A percentile compares a stretch with the other conserved stretches of the same genome.
These are phyloP conservation scores for Dioctria rufipes DNA, from an alignment of 2,888 invertebrate genomes.

Conservation along the genomic window DNA sequence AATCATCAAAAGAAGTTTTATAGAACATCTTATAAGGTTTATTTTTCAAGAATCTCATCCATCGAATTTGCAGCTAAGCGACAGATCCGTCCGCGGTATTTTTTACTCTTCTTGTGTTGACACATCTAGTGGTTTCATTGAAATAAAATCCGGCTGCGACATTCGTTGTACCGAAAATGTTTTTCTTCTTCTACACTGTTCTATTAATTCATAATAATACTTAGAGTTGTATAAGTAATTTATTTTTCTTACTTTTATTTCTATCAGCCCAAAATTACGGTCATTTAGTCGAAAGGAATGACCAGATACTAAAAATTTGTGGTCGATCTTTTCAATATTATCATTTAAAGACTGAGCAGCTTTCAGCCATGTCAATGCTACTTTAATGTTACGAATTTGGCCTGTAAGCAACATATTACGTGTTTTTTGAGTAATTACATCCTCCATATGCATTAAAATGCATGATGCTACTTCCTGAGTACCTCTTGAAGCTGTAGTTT, in stretches of 20 bases:
- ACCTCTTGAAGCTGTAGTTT: constrained; percentile 63
- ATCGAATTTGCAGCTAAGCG: constrained; percentile 1
- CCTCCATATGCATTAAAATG: constrained; percentile 22
- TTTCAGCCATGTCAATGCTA: constrained; percentile 22
- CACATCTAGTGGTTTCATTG: constrained; percentile 2
- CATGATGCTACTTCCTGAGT: constrained; percentile 60
- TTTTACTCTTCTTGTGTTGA: constrained; percentile 20
- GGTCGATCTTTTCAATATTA: constrained; percentile 31
- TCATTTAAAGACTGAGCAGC: constrained; percentile 15
- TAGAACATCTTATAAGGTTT: too few species aligned
- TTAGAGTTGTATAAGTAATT: constrained; percentile 4
- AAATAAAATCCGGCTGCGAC: constrained; percentile 1
- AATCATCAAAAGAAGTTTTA: too few species aligned
- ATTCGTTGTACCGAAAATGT: constrained; percentile 4
- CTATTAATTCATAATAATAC: constrained; percentile 6
- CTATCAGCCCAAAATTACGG: constrained; percentile 27
- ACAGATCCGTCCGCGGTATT: constrained; percentile 34
- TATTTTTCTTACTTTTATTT: constrained; percentile 18
- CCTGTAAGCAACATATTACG: neutral
- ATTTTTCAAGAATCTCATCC: too few species aligned
- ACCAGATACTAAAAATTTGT: neutral
- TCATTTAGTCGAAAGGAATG: constrained; percentile 27
- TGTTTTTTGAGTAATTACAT: neutral
- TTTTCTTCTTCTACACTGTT: constrained; percentile 16
- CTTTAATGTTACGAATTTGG: constrained; percentile 2